Evolutionary conservation across 2,797 vertebrate genomes (phyloP).

Genomic region (Macroramphosus scolopax): DNA sequence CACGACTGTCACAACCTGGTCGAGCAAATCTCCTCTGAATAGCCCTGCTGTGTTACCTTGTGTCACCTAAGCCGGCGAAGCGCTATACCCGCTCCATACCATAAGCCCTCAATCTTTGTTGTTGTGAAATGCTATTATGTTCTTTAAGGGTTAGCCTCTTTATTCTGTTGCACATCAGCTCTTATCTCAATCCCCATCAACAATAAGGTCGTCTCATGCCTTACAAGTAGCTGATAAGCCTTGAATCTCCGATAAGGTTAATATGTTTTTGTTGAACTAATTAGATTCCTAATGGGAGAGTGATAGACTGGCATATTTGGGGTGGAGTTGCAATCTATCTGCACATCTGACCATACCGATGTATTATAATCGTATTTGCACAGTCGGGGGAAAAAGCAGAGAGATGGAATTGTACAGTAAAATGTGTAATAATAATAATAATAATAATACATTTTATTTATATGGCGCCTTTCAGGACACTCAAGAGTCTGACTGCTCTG

Average conservation of each 20-base stretch:
- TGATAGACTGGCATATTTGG: constrained; percentile 35
- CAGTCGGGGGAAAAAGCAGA: no score
- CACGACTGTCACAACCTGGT: constrained; percentile 62
- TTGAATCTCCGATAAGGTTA: constrained; percentile 48
- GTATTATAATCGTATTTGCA: no score
- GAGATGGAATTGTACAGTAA: no score
- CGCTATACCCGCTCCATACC: constrained; percentile 4
- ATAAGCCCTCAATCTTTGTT: constrained; percentile 11
- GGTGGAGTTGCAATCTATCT: constrained; percentile 26
- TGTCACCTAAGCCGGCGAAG: constrained; percentile 38
- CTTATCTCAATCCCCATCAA: constrained; percentile 39
- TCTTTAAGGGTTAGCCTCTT: neutral
- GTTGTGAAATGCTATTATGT: constrained; percentile 9
- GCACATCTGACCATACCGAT: constrained; percentile 22
- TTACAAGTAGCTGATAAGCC: constrained; percentile 40
- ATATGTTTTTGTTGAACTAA: constrained; percentile 59
- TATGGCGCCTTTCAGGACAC: no score
- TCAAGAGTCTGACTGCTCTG: no score
- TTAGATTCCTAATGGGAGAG: constrained; percentile 40
- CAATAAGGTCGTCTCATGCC: constrained; percentile 11
- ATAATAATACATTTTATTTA: no score
- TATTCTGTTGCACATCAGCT: constrained; percentile 20
- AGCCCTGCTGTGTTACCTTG: constrained; percentile 51
- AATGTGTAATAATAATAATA: no score
- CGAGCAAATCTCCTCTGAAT: constrained; percentile 33